These are phyloP conservation scores for Sebastes taczanowskii DNA, from an alignment of 2,797 vertebrate species.

Conservation along the genomic window DNA sequence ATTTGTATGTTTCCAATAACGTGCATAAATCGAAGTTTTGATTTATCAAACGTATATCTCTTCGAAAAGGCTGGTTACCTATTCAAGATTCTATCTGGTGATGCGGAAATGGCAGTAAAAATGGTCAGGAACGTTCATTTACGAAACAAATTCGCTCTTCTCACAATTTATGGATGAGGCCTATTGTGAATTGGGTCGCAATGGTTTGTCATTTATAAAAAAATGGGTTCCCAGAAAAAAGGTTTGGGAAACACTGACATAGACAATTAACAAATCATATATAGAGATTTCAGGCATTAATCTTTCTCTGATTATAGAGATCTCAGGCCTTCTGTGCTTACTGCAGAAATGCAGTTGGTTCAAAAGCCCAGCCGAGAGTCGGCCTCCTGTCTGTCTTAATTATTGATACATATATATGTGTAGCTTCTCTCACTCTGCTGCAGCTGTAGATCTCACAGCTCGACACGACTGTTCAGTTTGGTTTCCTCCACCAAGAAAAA, in stretches of 20 bases:
- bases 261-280: neutral
- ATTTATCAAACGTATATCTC: no score
- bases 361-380: neutral
- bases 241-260: no score
- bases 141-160: fast-evolving
- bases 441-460: conserved; percentile 13
- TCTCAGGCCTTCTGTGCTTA: neutral
- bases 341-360: conserved; percentile 4
- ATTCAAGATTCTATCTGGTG: no score
- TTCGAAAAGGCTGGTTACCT: fast-evolving
- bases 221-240: no score
- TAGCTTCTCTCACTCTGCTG: conserved; percentile 24
- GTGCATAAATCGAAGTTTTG: no score
- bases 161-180: no score
- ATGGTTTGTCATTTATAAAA: no score
- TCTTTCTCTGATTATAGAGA: neutral
- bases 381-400: conserved; percentile 21
- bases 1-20: no score
- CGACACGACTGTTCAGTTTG: neutral
- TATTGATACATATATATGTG: conserved; percentile 18
- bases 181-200: no score
- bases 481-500: neutral
- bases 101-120: no score
- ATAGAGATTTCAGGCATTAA: neutral
- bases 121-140: no score